Base-by-base conservation (phyloP, 2,113 vertebrate genomes). In the Cromileptes altivelis region DNA sequence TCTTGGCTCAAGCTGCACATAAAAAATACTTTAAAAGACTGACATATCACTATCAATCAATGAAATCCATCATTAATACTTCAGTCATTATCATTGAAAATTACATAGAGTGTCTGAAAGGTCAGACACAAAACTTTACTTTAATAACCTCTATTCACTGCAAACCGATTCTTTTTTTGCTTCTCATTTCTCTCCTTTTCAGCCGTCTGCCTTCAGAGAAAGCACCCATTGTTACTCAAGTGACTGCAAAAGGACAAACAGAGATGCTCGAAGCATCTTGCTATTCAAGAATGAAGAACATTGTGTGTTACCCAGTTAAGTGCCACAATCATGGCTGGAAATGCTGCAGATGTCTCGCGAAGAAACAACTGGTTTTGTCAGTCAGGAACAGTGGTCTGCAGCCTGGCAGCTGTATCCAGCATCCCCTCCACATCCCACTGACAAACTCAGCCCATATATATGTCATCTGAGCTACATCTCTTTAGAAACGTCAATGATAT, bases 31-130 rank as follows among this genome's bases (percentile, higher is more conserved):
- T 33, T 42, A 9, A 78, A 27, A 68, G 9, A 69, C 42, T 76
- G 50, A 60, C 49, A 30, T 12, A 52, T 63, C 55, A 55, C 30
- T 12, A 47, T 49, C 42, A 67, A 68, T 62, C 67, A 68, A 60
- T 72, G 25, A 73, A 75, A 81, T 18, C 52, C 27, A 65, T 50
- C 0, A 40, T 71, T 56, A 69, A 45, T 21, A 70, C 18, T 12
- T 70, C 14, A 71, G 60, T 80, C 52, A 65, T 60, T 71, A 58
- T 30, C 23, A 80, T 4, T 56, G 1, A 79, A 52, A 53, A 78
- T 69, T n/a, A 61, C 9, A 37, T 19, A 25, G n/a, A 27, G 27
- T 65, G 50, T 75, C 30, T 61, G 19, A 77, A 84, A 84, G 74
- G 47, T 85, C 75, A 0, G 53, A 74, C 10, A 56, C 9, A 74